Conservation (phyloP, 2,888 invertebrate genomes). For the Pilophorus perplexus region DNA sequence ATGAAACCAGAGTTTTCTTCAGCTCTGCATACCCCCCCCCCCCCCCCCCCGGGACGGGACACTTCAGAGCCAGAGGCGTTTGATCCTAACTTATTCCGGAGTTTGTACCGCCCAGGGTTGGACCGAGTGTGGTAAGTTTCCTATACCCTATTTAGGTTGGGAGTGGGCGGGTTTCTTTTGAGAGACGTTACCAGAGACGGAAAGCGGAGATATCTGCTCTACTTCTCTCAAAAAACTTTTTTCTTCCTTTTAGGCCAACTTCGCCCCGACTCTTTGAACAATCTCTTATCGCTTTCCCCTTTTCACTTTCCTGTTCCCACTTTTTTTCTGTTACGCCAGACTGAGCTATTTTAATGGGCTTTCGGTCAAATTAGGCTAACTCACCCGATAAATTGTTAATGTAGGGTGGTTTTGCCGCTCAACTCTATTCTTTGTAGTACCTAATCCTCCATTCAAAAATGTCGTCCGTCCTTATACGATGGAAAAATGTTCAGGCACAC, state of each 20-base stretch:
- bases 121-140: too few species aligned
- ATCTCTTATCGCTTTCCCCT: conserved; percentile 23
- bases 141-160: background rate
- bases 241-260: conserved; percentile 9
- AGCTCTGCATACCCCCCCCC: too few species aligned
- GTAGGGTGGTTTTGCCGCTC: too few species aligned
- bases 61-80: too few species aligned
- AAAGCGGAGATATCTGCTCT: conserved; percentile 7
- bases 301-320: conserved; percentile 6
- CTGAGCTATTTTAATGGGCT: conserved; percentile 27
- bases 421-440: too few species aligned
- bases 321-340: conserved; percentile 20
- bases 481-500: too few species aligned
- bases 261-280: conserved; percentile 20
- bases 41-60: too few species aligned
- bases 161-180: conserved; percentile 9
- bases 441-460: too few species aligned
- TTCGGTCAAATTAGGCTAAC: conserved; percentile 12
- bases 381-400: conserved; percentile 15
- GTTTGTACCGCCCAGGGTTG: too few species aligned
- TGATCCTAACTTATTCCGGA: too few species aligned
- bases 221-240: conserved; percentile 12
- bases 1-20: too few species aligned
- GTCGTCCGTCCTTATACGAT: too few species aligned
- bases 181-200: background rate